Evolutionary conservation across 2,888 invertebrate genomes (phyloP), one percentile per base, ranked within the genome.

Genomic region (Homarus gammarus): DNA sequence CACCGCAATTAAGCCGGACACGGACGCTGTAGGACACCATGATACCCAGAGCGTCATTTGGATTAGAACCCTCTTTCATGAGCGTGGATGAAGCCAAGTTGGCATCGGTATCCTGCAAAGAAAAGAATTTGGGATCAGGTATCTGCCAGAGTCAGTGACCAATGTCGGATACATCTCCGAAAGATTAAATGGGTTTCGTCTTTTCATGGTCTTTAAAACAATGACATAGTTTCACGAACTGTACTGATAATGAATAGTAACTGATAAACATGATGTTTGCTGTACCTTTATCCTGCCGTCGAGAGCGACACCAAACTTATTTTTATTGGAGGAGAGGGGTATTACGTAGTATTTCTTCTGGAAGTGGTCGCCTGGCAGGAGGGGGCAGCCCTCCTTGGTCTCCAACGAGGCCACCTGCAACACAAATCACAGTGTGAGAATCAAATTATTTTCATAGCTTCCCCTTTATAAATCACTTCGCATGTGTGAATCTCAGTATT

Each of bases 31-130:
- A 98, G 0, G 98, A 97, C 90, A 98, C 97, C 87, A 98, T 96
- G 93, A 98, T 97, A 96, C 98, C 98, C 94, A 97, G 96, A 83
- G 97, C 97, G 93, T 98, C 98, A 90, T 87, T 77, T 91, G 97
- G 96, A 93, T 96, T 96, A 94, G 97, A 96, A 90, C 97, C 96
- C 90, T 97, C 96, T 90, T 96, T 95, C 22, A 97, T 96, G 94
- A 98, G 94, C 51, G 98, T 98, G 70, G 98, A 97, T 91, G 98
- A 98, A 83, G 98, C 98, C 94, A 98, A 94, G 93, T 98, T 98
- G 18, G 97, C 97, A 93, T 98, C 98, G 93, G 98, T 98, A 93
- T 98, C 98, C 95, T 97, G 93, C n/a, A 15, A 44, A 40, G n/a
- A 44, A 2, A 44, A 40, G n/a, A n/a, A n/a, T n/a, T n/a, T n/a